Percentiles rank a stretch among this genome's conserved stretches.
Evolutionary conservation across 2,888 invertebrate genomes (phyloP).

Genomic region (Lamellibrachia columna): DNA sequence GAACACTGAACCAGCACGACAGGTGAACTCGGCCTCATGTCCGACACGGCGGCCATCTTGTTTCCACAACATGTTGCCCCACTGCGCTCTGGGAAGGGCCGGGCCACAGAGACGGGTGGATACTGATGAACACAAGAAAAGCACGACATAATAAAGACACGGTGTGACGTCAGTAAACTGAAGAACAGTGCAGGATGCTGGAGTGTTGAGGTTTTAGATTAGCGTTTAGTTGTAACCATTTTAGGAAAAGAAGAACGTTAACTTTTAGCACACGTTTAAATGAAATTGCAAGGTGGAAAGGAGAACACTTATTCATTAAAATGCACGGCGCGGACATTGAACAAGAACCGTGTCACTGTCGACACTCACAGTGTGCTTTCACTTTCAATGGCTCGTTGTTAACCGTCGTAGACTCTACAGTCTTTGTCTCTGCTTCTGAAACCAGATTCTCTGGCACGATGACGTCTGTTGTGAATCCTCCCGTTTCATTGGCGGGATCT

Average conservation of each 20-base stretch:
- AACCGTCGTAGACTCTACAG: neutral
- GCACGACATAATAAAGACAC: no score
- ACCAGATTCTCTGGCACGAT: neutral
- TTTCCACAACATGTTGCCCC: neutral
- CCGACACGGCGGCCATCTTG: slow-evolving; percentile 5
- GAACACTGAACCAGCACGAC: slow-evolving; percentile 1
- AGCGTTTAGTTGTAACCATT: neutral
- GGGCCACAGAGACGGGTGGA: neutral
- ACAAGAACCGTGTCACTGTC: neutral
- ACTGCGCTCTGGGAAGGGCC: neutral
- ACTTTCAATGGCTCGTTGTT: neutral
- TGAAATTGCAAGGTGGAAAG: no score
- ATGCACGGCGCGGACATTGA: no score
- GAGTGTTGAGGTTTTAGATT: neutral
- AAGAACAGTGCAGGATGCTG: neutral
- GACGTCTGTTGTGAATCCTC: neutral
- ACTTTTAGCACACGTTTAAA: no score
- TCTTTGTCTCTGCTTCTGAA: neutral
- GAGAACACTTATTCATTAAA: no score
- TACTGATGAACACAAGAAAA: neutral
- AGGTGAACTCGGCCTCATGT: neutral
- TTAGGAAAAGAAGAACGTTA: neutral
- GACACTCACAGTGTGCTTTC: neutral
- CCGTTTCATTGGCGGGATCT: neutral
- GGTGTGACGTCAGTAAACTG: neutral